Evolutionary conservation across 2,888 invertebrate species (phyloP), one percentile per base, ranked within the genome.

Genomic region (Hydraecia micacea): DNA sequence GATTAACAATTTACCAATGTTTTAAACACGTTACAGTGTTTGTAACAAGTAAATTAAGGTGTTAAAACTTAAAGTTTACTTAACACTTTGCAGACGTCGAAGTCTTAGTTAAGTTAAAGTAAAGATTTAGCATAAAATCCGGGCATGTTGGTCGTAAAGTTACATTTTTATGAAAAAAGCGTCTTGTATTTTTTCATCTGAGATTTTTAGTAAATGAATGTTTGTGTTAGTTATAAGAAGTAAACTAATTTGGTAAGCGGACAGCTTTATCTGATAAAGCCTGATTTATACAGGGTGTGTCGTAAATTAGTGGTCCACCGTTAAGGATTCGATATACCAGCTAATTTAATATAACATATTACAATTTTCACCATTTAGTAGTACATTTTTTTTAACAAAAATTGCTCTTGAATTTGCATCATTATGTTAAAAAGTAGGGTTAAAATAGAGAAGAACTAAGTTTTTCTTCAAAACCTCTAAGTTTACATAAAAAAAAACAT

Each of bases 1-100:
- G 11, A 49, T 60, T 15, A 71, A 81, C 82, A 69, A 75, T 52
- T 42, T 13, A 42, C 21, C 2, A 82, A 71, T 58, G 70, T 71
- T 84, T 71, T 25, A 42, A 73, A 58, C 28, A 49, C 25, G 32
- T 70, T 36, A 60, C 55, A 49, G 70, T 49, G 28, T 72, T 77
- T n/a, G 63, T 65, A 68, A 72, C 58, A 75, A 85, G 71, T 74
- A 63, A 72, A 83, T 85, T 80, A 85, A 80, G 52, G 32, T 55
- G 63, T 80, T 55, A 32, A 58, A 85, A 75, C 60, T 83, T 65
- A 21, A 58, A 85, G 71, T 80, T 85, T 75, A 75, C 85, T 60
- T 65, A 68, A 75, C 62, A 68, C 63, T 80, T 80, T 28, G 67
- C 68, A 75, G 63, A 71, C 71, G 36, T 75, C 39, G 74, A 82